Percentiles rank a stretch among this genome's conserved stretches.
Evolutionary conservation across 2,113 vertebrate genomes (phyloP).

Genomic region (Ammodytes dubius): DNA sequence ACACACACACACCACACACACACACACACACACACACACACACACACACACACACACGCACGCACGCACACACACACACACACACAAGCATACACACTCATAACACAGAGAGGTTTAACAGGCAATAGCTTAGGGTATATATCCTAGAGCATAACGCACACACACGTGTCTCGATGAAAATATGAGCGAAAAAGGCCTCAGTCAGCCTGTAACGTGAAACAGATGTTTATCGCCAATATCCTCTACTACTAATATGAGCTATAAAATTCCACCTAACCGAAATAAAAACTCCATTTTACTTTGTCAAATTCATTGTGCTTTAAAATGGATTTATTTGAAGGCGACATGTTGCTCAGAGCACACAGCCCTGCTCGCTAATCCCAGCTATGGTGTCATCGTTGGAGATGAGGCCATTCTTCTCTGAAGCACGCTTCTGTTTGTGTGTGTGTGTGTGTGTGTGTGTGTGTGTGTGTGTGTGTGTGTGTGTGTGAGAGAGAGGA

Average conservation of each 20-base stretch:
- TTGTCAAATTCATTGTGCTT: conserved; percentile 68
- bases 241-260: conserved; percentile 69
- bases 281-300: conserved; percentile 73
- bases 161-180: conserved; percentile 72
- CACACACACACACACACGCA: not conserved
- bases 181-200: conserved; percentile 67
- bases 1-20: too few species aligned
- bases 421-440: conserved; percentile 12
- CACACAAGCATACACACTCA: conserved; percentile 17
- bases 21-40: conserved; percentile 13
- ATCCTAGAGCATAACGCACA: conserved; percentile 66
- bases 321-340: conserved; percentile 69
- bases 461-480: conserved; percentile 11
- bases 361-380: conserved; percentile 15
- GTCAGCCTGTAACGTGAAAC: conserved; percentile 68
- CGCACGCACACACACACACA: conserved; percentile 15
- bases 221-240: conserved; percentile 63
- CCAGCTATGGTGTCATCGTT: conserved; percentile 35
- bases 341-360: conserved; percentile 47
- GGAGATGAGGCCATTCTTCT: conserved; percentile 23
- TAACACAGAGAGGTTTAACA: conserved; percentile 59
- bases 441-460: conserved; percentile 4
- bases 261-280: conserved; percentile 60
- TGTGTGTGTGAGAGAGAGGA: not conserved
- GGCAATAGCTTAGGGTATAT: conserved; percentile 62